Conservation (phyloP, 2,113 vertebrate genomes). For the Pelecanoides urinatrix region DNA sequence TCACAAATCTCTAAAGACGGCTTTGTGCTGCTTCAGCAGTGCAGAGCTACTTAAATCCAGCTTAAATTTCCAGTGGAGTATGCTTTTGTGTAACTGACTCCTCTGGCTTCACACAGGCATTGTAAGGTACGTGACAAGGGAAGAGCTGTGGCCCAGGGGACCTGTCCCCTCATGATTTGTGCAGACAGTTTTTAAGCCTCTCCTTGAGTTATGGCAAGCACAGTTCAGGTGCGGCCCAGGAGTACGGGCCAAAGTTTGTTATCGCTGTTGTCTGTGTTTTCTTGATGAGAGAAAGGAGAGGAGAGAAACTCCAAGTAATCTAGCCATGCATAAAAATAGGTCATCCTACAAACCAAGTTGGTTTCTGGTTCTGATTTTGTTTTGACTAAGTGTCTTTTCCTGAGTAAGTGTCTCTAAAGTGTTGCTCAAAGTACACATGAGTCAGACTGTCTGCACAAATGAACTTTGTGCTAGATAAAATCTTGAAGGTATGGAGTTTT, state of each 20-base stretch:
- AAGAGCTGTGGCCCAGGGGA: background rate
- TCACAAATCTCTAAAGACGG: constrained; percentile 25
- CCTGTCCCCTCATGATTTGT: background rate
- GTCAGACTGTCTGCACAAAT: background rate
- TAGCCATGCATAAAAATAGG: background rate
- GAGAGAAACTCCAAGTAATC: background rate
- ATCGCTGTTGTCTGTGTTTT: background rate
- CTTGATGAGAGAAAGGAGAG: background rate
- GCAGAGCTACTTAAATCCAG: constrained; percentile 25
- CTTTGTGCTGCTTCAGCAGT: constrained; percentile 34
- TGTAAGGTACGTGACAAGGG: background rate
- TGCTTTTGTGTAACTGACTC: constrained; percentile 1
- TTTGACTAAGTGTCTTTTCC: background rate
- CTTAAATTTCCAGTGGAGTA: constrained; percentile 11
- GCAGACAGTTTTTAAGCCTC: background rate
- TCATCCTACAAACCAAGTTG: background rate
- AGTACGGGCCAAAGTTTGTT: background rate
- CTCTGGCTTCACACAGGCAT: background rate
- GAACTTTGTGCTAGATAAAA: background rate
- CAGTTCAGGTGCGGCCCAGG: background rate
- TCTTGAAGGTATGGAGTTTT: background rate
- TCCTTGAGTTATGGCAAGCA: background rate
- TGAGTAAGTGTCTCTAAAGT: background rate
- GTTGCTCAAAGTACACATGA: background rate
- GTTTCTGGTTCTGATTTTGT: background rate